Base-by-base conservation (phyloP, 23 tunicate genomes). In the Trididemnum miniatum region DNA sequence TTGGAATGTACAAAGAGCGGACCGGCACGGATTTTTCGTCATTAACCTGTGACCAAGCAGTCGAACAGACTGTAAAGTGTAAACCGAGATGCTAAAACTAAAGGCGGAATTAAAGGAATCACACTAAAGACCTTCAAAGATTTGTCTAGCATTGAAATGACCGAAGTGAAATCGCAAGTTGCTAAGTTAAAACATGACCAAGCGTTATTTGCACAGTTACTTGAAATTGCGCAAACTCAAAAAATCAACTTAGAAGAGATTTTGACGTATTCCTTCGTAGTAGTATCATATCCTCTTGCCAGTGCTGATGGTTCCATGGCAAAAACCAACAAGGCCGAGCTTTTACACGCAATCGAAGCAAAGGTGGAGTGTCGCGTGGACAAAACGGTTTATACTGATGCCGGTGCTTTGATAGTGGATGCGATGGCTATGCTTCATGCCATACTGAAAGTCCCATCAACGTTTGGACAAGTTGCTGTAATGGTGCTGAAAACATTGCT, bases 1-100 rank as follows among this genome's bases (percentile, higher is more conserved):
- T 24, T 62, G 67, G 67, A 62, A 22, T 62, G 67, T 62, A 26
- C 67, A 12, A n/a, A 62, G 67, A n/a, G n/a, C 67, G 5, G 67
- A 62, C 67, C 28, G 26, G 29, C 67, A 62, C n/a, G 67, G 67
- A 22, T n/a, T n/a, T n/a, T n/a, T n/a, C n/a, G n/a, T n/a, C n/a
- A n/a, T n/a, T n/a, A n/a, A n/a, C n/a, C n/a, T n/a, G n/a, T n/a
- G n/a, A n/a, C n/a, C n/a, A n/a, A n/a, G n/a, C n/a, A n/a, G n/a
- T n/a, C n/a, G n/a, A n/a, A n/a, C n/a, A n/a, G n/a, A n/a, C n/a
- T n/a, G n/a, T n/a, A n/a, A n/a, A n/a, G n/a, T n/a, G n/a, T n/a
- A n/a, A n/a, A n/a, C n/a, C n/a, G n/a, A n/a, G n/a, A n/a, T n/a
- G n/a, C n/a, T n/a, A n/a, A n/a, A n/a, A n/a, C n/a, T n/a, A n/a